Conservation (phyloP, 2,797 vertebrate genomes). For the Coluber constrictor region DNA sequence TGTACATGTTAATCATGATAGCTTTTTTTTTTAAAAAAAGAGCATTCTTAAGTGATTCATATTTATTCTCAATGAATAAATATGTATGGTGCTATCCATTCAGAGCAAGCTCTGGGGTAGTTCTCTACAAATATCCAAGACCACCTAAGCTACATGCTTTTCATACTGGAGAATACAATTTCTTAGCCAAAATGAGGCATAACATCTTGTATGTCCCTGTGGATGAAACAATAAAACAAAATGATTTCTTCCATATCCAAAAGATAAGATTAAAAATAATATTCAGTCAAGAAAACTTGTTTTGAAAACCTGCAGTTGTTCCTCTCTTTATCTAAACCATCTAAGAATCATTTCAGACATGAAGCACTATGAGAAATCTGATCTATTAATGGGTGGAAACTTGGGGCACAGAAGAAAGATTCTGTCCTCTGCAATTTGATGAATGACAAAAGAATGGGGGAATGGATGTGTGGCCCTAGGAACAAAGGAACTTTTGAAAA, state of each 20-base stretch:
- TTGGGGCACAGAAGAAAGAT: neutral
- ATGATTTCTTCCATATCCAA: neutral
- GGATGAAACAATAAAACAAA: too few relatives aligned
- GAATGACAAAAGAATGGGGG: slow-evolving; percentile 8
- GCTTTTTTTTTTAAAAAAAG: neutral
- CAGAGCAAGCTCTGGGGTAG: neutral
- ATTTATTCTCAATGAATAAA: neutral
- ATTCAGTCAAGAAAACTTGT: neutral
- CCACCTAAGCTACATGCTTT: neutral
- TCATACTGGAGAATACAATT: neutral
- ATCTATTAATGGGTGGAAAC: slow-evolving; percentile 20
- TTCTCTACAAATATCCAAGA: neutral
- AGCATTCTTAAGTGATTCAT: neutral
- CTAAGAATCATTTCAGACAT: neutral
- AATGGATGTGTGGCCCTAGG: neutral
- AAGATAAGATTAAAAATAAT: neutral
- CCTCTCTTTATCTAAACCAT: neutral
- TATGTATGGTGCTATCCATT: neutral
- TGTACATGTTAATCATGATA: neutral
- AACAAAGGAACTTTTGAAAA: slow-evolving; percentile 55
- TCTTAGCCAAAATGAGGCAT: neutral
- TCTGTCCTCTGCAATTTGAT: slow-evolving; percentile 13
- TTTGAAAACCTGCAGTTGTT: neutral
- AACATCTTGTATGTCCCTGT: neutral
- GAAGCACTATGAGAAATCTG: neutral